These are phyloP conservation scores for Pseudorhiza aurosa DNA, from an alignment of 30 jellyfish, hydroid and myxozoan genomes.

Conservation along the genomic window DNA sequence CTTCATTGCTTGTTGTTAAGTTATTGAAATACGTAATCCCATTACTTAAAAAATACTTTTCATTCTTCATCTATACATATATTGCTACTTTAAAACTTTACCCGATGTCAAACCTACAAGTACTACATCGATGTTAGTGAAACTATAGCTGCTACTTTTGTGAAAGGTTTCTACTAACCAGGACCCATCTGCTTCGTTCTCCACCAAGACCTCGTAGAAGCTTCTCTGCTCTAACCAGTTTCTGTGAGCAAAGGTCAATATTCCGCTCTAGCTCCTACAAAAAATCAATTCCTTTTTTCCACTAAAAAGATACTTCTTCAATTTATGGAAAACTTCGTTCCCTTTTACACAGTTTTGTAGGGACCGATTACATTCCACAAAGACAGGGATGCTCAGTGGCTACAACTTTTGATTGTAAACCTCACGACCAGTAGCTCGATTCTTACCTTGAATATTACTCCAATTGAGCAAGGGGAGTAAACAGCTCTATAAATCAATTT, in stretches of 20 bases:
- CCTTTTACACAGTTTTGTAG: no score
- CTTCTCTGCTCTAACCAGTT: conserved; percentile 73
- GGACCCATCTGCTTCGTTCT: conserved; percentile 71
- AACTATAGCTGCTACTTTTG: no score
- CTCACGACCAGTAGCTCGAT: not conserved
- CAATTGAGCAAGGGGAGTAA: not conserved
- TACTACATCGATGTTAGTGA: no score
- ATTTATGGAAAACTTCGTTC: no score
- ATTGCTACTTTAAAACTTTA: no score
- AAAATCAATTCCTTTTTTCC: not conserved
- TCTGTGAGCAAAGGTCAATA: conserved; percentile 71
- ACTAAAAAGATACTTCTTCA: not conserved
- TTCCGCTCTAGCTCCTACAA: conserved; percentile 63
- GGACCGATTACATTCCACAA: no score
- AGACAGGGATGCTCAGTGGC: no score
- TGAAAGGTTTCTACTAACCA: conserved; percentile 54
- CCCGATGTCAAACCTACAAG: no score
- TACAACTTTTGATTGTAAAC: not conserved
- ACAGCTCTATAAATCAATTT: not conserved
- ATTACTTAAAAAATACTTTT: no score
- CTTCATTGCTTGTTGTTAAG: no score
- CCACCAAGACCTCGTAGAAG: conserved; percentile 73
- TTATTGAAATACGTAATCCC: no score
- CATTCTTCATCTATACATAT: no score
- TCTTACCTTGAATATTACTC: not conserved